Conservation (phyloP, 2,113 vertebrate genomes). For the Podilymbus podiceps region DNA sequence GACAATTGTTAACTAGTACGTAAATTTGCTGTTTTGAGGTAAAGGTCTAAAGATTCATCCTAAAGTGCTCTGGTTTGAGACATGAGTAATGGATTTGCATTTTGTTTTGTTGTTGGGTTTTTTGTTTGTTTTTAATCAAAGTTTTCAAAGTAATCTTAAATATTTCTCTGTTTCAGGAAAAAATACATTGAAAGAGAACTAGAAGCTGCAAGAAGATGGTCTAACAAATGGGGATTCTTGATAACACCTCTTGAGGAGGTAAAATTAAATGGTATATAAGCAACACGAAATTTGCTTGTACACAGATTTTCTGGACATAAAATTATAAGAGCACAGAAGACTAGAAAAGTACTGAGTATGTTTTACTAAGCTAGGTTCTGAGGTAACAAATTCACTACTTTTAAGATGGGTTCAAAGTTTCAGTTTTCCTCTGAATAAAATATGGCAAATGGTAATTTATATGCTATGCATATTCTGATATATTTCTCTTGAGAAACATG, state of each 20-base stretch:
- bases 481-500: conserved; percentile 33
- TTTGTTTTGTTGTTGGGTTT: accelerated
- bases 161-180: conserved; percentile 66
- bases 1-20: background rate
- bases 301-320: background rate
- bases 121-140: background rate
- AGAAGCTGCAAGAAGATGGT: conserved; percentile 67
- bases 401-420: background rate
- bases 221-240: conserved; percentile 77
- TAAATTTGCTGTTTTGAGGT: background rate
- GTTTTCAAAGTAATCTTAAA: background rate
- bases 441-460: background rate
- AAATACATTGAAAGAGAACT: conserved; percentile 46
- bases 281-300: background rate
- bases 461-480: background rate
- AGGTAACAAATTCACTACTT: background rate
- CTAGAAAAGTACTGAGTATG: background rate
- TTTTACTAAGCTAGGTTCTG: background rate
- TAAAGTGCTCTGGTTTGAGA: background rate
- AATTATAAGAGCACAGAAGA: background rate
- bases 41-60: background rate
- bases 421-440: background rate
- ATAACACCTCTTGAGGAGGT: conserved; percentile 68
- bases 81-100: too few relatives aligned
- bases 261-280: background rate